Base-by-base conservation (phyloP, 2,888 invertebrate genomes). In the Lycophotia porphyrea region DNA sequence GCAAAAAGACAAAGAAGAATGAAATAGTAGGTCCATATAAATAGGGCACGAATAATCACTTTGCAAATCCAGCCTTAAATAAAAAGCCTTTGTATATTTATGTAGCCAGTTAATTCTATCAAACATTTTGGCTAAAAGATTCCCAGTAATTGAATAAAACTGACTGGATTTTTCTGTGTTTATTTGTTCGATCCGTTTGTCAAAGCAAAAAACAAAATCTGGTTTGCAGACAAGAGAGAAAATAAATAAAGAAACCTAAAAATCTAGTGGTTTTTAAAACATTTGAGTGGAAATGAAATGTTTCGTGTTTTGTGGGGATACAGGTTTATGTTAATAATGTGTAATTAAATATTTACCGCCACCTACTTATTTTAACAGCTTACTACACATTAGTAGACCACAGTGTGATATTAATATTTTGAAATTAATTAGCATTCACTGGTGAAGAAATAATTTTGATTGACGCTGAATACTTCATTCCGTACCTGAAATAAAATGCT, bases 141-240 rank as follows among this genome's bases (percentile, higher is more conserved):
- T 52, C 49, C 21, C 24, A 52, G 58, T 68, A 70, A 70, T 81
- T 76, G 42, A 69, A 55, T 61, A 68, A 47, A 65, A 55, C 1
- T 24, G 21, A 47, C 34, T 34, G 15, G 21, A 52, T 31, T 82
- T 76, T 60, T 80, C 39, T 31, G 34, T 1, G 52, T 75, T 64
- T 58, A 27, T 71, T 68, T 80, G 31, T 58, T 34, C 24, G 81
- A 81, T 71, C 60, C 34, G 15, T 65, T 71, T 81, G 27, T 68
- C 15, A 60, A 71, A 80, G 64, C 64, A 34, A 21, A 44, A 65
- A 82, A 77, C 52, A 49, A 55, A 72, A 72, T 72, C 72, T 72
- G 24, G 18, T 72, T 77, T n/a, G 31, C 68, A 80, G 72, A 77
- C 52, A 7, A 47, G 31, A 52, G 60, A 52, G 36, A 80, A 64